A percentile compares a stretch with the other conserved stretches of the same genome.
These are phyloP conservation scores for Schlechtendalia chinensis DNA, from an alignment of 1,140 invertebrate genomes.

Conservation along the genomic window DNA sequence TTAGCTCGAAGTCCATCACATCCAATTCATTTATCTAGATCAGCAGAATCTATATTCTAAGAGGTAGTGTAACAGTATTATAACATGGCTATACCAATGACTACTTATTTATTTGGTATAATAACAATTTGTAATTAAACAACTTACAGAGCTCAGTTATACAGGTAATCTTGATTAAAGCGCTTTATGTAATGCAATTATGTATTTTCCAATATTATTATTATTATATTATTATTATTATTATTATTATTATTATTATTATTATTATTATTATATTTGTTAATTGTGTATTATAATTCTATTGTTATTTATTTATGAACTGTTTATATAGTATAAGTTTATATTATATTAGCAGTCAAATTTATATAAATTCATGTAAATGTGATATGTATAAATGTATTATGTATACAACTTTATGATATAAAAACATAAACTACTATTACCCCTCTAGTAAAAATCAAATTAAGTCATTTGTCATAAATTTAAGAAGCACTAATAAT, in stretches of 20 bases:
- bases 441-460: slow-evolving; percentile 11
- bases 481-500: slow-evolving; percentile 36
- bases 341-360: slow-evolving; percentile 35
- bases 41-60: slow-evolving; percentile 87
- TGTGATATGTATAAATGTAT: slow-evolving; percentile 12
- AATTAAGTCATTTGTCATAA: slow-evolving; percentile 13
- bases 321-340: slow-evolving; percentile 45
- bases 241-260: slow-evolving; percentile 33
- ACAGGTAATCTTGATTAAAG: slow-evolving; percentile 45
- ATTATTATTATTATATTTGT: slow-evolving; percentile 46
- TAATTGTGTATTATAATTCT: slow-evolving; percentile 46
- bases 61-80: slow-evolving; percentile 41
- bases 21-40: slow-evolving; percentile 88
- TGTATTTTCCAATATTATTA: slow-evolving; percentile 43
- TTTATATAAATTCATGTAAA: slow-evolving; percentile 34
- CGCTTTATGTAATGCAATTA: slow-evolving; percentile 40
- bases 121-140: slow-evolving; percentile 35
- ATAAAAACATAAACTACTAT: slow-evolving; percentile 20
- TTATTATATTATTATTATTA: slow-evolving; percentile 46
- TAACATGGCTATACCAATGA: slow-evolving; percentile 35
- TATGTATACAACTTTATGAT: slow-evolving; percentile 9
- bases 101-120: slow-evolving; percentile 32
- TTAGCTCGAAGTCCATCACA: slow-evolving; percentile 95
- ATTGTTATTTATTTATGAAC: slow-evolving; percentile 49
- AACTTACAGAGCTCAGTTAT: slow-evolving; percentile 46